These are phyloP conservation scores for Synanceia verrucosa DNA, from an alignment of 2,797 vertebrate genomes.

Conservation along the genomic window DNA sequence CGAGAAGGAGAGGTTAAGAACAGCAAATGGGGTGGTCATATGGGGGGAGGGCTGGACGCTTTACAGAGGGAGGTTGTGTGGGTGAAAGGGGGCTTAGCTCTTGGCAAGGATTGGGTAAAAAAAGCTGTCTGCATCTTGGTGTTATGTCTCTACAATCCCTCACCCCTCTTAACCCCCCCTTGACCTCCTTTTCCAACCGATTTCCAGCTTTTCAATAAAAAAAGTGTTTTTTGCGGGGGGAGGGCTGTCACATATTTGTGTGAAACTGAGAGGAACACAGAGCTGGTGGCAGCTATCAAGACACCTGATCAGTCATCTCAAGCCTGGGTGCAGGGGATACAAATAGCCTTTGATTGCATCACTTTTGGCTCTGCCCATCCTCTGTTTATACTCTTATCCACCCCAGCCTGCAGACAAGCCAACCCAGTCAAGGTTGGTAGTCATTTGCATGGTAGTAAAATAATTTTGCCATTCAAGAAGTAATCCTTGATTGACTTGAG, in stretches of 20 bases:
- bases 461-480: background rate
- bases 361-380: slow-evolving; percentile 10
- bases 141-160: slow-evolving; percentile 46
- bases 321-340: slow-evolving; percentile 40
- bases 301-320: slow-evolving; percentile 59
- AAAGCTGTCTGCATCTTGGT: slow-evolving; percentile 51
- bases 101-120: slow-evolving; percentile 55
- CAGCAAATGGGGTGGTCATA: slow-evolving; percentile 27
- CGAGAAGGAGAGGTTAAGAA: slow-evolving; percentile 54
- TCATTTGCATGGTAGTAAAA: slow-evolving; percentile 1
- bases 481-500: background rate
- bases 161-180: slow-evolving; percentile 33
- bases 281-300: slow-evolving; percentile 50
- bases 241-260: slow-evolving; percentile 51
- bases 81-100: slow-evolving; percentile 55
- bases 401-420: slow-evolving; percentile 20
- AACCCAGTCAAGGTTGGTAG: slow-evolving; percentile 5
- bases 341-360: slow-evolving; percentile 40
- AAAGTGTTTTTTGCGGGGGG: background rate
- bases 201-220: slow-evolving; percentile 50
- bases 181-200: slow-evolving; percentile 43
- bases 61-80: slow-evolving; percentile 55
- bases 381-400: slow-evolving; percentile 15
- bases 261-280: slow-evolving; percentile 45
- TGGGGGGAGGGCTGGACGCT: slow-evolving; percentile 10